These are phyloP conservation scores for Semnornis frantzii DNA, from an alignment of 2,113 vertebrate species.

Conservation along the genomic window DNA sequence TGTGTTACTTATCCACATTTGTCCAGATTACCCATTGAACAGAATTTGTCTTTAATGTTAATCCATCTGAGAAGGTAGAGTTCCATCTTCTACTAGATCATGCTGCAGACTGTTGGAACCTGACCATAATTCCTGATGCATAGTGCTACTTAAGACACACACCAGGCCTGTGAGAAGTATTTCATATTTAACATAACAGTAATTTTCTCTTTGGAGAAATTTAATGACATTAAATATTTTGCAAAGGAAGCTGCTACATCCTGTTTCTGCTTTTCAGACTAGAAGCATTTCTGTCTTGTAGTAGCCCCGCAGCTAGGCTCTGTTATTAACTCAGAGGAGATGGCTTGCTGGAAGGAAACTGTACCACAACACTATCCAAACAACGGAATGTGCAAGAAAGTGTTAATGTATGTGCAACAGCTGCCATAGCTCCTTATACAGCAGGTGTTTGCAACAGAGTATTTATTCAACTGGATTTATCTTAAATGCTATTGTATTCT, in stretches of 20 bases:
- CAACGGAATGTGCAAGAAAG: background rate
- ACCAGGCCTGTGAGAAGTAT: background rate
- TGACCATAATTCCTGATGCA: background rate
- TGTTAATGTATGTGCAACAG: background rate
- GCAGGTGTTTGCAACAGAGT: background rate
- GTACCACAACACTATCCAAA: background rate
- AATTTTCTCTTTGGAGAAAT: background rate
- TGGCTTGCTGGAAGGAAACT: background rate
- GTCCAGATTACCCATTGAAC: background rate
- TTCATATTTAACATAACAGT: background rate
- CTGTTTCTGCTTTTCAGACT: background rate
- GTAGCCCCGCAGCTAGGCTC: background rate
- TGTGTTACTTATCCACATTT: background rate
- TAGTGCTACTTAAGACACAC: background rate
- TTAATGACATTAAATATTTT: background rate
- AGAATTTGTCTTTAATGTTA: background rate
- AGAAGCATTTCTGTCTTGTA: background rate
- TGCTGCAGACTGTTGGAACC: background rate
- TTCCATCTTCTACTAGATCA: background rate
- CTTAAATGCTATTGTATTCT: background rate
- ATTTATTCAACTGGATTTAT: background rate
- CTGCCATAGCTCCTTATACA: background rate
- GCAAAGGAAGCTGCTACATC: background rate
- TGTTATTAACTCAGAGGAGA: background rate
- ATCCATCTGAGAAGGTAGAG: background rate